Percentiles rank a stretch among this genome's conserved stretches.
Evolutionary conservation across 2,113 vertebrate species (phyloP).

Genomic region (Panthera leo): DNA sequence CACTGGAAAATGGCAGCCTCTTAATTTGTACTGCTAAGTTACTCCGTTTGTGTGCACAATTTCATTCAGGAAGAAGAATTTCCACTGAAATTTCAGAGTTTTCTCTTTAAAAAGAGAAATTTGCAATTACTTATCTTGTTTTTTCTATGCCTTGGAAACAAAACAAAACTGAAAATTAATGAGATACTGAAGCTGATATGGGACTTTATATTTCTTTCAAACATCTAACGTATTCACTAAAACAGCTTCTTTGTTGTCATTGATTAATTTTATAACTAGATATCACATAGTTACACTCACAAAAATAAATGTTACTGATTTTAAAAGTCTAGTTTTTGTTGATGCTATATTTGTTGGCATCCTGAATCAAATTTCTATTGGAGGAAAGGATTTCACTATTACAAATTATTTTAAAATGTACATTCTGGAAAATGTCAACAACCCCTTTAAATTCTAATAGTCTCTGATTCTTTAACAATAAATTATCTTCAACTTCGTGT

Average conservation of each 20-base stretch:
- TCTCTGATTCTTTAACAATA: not conserved
- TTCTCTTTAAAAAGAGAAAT: constrained; percentile 8
- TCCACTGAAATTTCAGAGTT: not conserved
- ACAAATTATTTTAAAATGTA: not conserved
- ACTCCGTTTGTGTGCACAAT: not conserved
- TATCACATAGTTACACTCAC: not conserved
- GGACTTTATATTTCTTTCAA: constrained; percentile 11
- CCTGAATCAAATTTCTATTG: not conserved
- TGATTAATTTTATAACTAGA: not conserved
- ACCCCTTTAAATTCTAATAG: not conserved
- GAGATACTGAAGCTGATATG: not conserved
- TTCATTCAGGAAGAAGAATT: not conserved
- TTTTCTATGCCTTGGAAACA: not conserved
- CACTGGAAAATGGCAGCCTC: not conserved
- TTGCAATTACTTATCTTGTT: not conserved
- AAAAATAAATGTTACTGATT: not conserved
- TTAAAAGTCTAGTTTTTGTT: not conserved
- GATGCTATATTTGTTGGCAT: not conserved
- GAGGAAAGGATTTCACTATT: not conserved
- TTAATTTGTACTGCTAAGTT: not conserved
- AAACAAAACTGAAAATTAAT: constrained; percentile 2
- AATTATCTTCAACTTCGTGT: not conserved
- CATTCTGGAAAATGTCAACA: not conserved
- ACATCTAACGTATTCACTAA: constrained; percentile 24
- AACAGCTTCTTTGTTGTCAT: not conserved